These are phyloP conservation scores for Tachina lurida DNA, from an alignment of 2,888 invertebrate species.

Conservation along the genomic window DNA sequence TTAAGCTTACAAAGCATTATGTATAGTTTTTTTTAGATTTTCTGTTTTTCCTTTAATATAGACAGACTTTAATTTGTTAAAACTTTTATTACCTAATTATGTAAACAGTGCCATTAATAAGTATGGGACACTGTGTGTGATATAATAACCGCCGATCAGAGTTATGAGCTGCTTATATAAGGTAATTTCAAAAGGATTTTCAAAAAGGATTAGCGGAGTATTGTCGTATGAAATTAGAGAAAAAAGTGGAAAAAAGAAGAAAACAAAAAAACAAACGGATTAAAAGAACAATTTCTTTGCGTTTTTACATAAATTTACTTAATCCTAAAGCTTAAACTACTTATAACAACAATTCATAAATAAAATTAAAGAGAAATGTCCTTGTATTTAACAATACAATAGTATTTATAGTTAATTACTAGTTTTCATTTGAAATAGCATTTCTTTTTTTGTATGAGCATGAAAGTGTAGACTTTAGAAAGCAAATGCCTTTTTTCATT, in stretches of 20 bases:
- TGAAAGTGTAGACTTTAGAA: background rate
- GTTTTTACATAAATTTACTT: constrained; percentile 42
- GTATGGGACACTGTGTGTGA: constrained; percentile 82
- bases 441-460: background rate
- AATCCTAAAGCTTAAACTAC: constrained; percentile 38
- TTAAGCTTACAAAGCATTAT: constrained; percentile 64
- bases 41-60: constrained; percentile 45
- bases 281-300: constrained; percentile 30
- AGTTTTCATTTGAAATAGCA: background rate
- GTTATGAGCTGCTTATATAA: constrained; percentile 70
- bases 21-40: constrained; percentile 44
- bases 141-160: constrained; percentile 82
- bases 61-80: constrained; percentile 43
- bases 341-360: background rate
- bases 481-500: constrained; percentile 54
- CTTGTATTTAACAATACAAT: constrained; percentile 28
- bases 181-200: constrained; percentile 1
- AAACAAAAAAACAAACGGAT: constrained; percentile 44
- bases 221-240: constrained; percentile 46
- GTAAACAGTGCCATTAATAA: constrained; percentile 83
- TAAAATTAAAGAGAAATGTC: background rate
- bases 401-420: constrained; percentile 34
- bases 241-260: constrained; percentile 68
- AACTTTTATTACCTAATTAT: constrained; percentile 80
- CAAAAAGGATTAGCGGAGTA: constrained; percentile 6